phyloP scores from a whole-genome alignment of 2,113 vertebrate genomes.

The Fukomys damarensis region DNA sequence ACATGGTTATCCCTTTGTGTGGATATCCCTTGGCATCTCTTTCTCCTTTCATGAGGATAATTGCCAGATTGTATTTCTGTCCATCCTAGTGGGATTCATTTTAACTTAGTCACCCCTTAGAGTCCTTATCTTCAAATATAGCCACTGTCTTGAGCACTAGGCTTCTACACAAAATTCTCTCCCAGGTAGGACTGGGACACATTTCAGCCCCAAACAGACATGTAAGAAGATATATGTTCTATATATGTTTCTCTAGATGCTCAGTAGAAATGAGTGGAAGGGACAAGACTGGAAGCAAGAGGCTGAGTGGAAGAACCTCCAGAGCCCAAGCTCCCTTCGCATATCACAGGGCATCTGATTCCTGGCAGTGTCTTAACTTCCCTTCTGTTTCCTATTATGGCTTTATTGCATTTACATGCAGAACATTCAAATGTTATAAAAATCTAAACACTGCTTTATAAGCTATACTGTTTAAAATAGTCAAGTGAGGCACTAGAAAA shows the following conservation, averaged over 20 bases:
- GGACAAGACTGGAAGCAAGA: neutral
- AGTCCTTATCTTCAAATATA: neutral
- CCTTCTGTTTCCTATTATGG: neutral
- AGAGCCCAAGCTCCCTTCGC: neutral
- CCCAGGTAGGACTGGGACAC: neutral
- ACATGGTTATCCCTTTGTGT: neutral
- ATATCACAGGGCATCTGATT: fast-evolving
- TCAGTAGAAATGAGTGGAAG: neutral
- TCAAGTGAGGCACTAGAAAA: neutral
- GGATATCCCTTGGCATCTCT: neutral
- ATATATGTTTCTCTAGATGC: neutral
- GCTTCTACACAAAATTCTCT: neutral
- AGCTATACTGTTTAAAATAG: neutral
- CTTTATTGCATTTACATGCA: neutral
- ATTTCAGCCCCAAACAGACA: neutral
- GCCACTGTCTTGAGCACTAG: neutral
- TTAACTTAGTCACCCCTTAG: neutral
- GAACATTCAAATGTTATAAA: neutral
- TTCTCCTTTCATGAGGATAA: neutral
- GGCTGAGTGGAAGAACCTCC: fast-evolving
- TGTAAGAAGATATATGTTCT: too few species aligned
- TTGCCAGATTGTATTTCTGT: neutral
- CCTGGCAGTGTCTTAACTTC: neutral
- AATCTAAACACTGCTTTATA: neutral
- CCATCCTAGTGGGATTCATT: neutral